Base-by-base conservation (phyloP, 1,140 invertebrate genomes). In the Cherax quadricarinatus region DNA sequence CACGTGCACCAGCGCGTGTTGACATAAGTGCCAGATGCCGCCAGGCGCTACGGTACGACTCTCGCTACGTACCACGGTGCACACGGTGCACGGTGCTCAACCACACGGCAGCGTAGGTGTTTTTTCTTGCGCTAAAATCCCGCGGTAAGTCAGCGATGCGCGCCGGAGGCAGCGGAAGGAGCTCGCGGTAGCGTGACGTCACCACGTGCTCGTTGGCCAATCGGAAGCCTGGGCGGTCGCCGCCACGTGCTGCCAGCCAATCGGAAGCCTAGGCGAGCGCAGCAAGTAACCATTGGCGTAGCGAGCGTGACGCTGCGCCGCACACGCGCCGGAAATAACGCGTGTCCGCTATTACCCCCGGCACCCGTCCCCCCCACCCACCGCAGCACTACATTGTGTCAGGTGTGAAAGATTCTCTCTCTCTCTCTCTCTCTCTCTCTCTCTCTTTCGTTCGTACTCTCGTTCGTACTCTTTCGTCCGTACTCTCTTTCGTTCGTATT, bases 241-340 rank as follows among this genome's bases (percentile, higher is more conserved):
- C 49, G 80, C 80, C 30, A 70, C 62, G 62, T 70, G 62, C 62
- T 21, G 62, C 62, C 62, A n/a, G 21, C 62, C 62, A 70, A 81
- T 51, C 48, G 18, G 41, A 21, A 48, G 5, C 16, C 78, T 51
- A 4, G 41, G 9, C 80, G 5, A 48, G 0, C 48, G 16, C 41
- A 81, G 80, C 80, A 81, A 81, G 49, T 81, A 81, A n/a, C 80
- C 80, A 81, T 21, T 81, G 24, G 80, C 80, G 80, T 81, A 48
- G 24, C 18, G 80, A 81, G 48, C 80, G 80, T 81, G 80, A 81
- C 48, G 80, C 24, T 41, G 80, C 53, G 80, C 10, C 18, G 41
- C 80, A 53, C 80, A 48, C 80, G 10, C 9, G 48, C 80, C 80
- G 80, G 80, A 81, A 81, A 81, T 81, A 81, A 41, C 80, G 80